Evolutionary conservation across 2,797 vertebrate genomes (phyloP).

Genomic region (Iguana delicatissima): DNA sequence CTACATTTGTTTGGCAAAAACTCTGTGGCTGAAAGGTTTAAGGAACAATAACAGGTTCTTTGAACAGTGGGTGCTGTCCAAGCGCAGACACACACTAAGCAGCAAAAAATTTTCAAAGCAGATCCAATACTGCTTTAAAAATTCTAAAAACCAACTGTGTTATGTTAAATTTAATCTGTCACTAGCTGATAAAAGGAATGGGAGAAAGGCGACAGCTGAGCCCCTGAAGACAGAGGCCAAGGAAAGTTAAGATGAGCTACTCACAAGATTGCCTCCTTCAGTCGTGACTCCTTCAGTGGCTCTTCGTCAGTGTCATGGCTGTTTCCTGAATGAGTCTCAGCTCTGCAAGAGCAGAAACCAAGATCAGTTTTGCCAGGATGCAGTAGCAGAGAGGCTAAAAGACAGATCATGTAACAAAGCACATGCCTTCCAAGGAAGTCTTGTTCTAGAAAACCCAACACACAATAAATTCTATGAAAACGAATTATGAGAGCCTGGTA

Average conservation of each 20-base stretch:
- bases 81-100: background rate
- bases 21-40: background rate
- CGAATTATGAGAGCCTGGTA: background rate
- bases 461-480: background rate
- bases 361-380: conserved; percentile 8
- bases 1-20: background rate
- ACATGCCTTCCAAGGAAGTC: background rate
- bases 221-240: background rate
- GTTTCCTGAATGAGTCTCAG: conserved; percentile 82
- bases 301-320: conserved; percentile 83
- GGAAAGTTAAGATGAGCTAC: conserved; percentile 55
- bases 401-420: background rate
- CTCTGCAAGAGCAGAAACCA: conserved; percentile 73
- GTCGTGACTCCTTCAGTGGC: conserved; percentile 82
- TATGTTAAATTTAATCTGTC: background rate
- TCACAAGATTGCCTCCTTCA: conserved; percentile 95
- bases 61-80: background rate
- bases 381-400: background rate
- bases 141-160: background rate
- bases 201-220: background rate
- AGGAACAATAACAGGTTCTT: background rate
- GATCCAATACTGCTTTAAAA: background rate
- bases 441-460: background rate
- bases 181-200: background rate
- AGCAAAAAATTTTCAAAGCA: background rate